phyloP scores from a whole-genome alignment of 2,888 invertebrate genomes.

The Pyralis farinalis region DNA sequence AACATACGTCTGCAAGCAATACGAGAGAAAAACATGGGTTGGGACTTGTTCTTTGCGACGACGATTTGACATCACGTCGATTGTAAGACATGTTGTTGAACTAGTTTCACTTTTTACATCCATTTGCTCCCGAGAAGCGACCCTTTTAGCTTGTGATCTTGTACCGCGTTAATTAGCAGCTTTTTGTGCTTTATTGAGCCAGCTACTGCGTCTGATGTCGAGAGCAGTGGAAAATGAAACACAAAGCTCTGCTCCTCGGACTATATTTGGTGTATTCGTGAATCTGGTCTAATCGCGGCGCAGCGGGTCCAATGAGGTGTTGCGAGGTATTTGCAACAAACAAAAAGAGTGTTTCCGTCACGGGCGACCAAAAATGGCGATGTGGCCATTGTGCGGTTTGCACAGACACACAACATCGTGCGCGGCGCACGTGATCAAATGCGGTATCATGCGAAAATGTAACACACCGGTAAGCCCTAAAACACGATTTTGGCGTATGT shows the following conservation, averaged over 20 bases:
- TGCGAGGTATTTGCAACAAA: slow-evolving; percentile 47
- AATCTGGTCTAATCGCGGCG: slow-evolving; percentile 32
- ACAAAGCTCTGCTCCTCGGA: slow-evolving; percentile 19
- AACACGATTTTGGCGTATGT: slow-evolving; percentile 16
- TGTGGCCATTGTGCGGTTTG: slow-evolving; percentile 57
- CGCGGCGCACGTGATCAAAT: slow-evolving; percentile 54
- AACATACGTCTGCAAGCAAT: slow-evolving; percentile 96
- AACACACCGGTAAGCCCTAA: slow-evolving; percentile 19
- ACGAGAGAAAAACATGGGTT: slow-evolving; percentile 78
- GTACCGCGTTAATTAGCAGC: slow-evolving; percentile 52
- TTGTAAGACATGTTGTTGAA: slow-evolving; percentile 70
- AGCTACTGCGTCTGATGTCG: slow-evolving; percentile 19
- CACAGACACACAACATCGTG: slow-evolving; percentile 30
- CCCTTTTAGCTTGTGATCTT: slow-evolving; percentile 74
- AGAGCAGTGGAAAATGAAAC: slow-evolving; percentile 17
- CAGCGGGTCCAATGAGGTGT: slow-evolving; percentile 46
- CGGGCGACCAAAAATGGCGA: slow-evolving; percentile 53
- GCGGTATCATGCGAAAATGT: slow-evolving; percentile 31
- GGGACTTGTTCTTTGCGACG: slow-evolving; percentile 72
- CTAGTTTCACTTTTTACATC: slow-evolving; percentile 65
- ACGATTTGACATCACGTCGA: slow-evolving; percentile 76
- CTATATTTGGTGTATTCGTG: slow-evolving; percentile 29
- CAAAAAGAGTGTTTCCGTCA: slow-evolving; percentile 60
- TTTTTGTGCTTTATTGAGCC: slow-evolving; percentile 22
- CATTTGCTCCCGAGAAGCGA: slow-evolving; percentile 46